Conservation (phyloP, 1,140 invertebrate species). For the Agrypnia vestita region DNA sequence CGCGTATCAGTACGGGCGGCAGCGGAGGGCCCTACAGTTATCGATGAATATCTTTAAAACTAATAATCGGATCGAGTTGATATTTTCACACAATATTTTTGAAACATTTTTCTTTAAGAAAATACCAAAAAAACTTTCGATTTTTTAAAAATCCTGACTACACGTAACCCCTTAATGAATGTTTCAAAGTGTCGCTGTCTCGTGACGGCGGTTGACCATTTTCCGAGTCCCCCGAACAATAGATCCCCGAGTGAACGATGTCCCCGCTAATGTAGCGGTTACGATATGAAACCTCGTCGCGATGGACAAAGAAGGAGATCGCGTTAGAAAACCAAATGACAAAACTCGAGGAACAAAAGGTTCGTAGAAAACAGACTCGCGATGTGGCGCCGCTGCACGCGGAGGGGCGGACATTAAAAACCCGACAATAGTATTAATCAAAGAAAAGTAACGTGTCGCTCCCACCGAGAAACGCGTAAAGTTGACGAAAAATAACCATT, state of each 20-base stretch:
- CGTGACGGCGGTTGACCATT: neutral
- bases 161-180: slow-evolving; percentile 21
- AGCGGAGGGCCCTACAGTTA: too few relatives aligned
- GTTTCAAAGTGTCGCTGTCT: slow-evolving; percentile 13
- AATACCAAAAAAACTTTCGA: too few relatives aligned
- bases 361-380: neutral
- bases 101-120: too few relatives aligned
- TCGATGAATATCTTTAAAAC: too few relatives aligned
- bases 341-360: slow-evolving; percentile 1
- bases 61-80: too few relatives aligned
- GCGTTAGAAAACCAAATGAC: slow-evolving; percentile 10
- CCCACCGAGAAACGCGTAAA: slow-evolving; percentile 8
- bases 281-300: neutral
- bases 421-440: neutral
- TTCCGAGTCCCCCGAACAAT: neutral
- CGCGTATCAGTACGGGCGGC: too few relatives aligned
- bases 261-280: neutral
- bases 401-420: neutral
- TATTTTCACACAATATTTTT: too few relatives aligned
- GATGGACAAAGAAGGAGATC: neutral
- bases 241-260: too few relatives aligned
- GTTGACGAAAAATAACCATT: slow-evolving; percentile 23
- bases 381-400: neutral
- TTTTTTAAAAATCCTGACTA: too few relatives aligned
- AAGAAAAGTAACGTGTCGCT: neutral